These are phyloP conservation scores for Drosophila ercepeae DNA, from an alignment of 1,140 invertebrate genomes.

Conservation along the genomic window DNA sequence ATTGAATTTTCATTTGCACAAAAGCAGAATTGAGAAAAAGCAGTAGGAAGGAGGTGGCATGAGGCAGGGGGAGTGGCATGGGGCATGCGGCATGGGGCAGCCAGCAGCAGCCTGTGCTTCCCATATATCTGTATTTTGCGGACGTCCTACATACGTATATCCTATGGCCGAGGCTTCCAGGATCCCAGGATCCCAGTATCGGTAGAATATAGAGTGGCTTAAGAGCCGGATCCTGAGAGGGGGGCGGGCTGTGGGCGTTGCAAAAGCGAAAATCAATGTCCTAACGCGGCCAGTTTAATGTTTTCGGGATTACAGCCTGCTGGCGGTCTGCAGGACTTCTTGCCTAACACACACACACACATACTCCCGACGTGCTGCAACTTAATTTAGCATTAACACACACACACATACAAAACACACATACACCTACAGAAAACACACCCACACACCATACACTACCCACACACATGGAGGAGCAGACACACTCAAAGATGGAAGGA, in stretches of 20 bases:
- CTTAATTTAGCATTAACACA: conserved; percentile 58
- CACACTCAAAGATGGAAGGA: neutral
- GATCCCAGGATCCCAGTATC: neutral
- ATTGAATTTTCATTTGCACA: conserved; percentile 61
- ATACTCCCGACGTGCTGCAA: conserved; percentile 40
- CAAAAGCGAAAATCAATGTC: conserved; percentile 55
- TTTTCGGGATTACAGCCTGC: conserved; percentile 46
- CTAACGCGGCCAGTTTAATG: conserved; percentile 52
- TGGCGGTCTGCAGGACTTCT: conserved; percentile 9
- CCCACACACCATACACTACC: no score
- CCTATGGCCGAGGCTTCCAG: neutral
- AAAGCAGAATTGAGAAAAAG: conserved; percentile 18
- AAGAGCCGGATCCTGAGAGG: conserved; percentile 10
- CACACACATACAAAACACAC: conserved; percentile 17
- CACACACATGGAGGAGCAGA: neutral
- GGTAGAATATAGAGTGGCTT: neutral
- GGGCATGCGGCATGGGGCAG: neutral
- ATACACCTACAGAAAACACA: no score
- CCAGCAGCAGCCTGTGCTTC: neutral
- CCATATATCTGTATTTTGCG: neutral
- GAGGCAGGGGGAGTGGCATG: neutral
- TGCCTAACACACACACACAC: neutral
- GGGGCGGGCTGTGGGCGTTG: neutral
- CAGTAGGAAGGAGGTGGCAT: no score
- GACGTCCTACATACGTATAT: neutral